Conservation (phyloP, 2,888 invertebrate genomes). For the Auanema sp. region DNA sequence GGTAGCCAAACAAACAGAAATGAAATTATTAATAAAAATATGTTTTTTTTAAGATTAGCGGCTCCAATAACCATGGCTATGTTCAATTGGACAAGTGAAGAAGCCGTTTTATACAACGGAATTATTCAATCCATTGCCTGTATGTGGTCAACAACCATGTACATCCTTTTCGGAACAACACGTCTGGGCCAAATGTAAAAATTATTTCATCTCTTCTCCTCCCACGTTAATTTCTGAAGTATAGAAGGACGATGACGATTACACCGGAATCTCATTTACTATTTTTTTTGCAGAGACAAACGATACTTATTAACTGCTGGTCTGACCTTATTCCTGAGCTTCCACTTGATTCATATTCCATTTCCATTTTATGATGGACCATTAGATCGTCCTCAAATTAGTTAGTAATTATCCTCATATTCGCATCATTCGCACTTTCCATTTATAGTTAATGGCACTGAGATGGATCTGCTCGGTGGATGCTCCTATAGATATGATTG, state of each 20-base stretch:
- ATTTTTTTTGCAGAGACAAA: constrained; percentile 25
- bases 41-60: constrained; percentile 21
- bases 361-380: constrained; percentile 35
- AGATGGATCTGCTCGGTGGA: constrained; percentile 20
- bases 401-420: constrained; percentile 12
- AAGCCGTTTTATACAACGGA: constrained; percentile 44
- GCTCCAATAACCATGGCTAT: constrained; percentile 42
- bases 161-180: constrained; percentile 31
- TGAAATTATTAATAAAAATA: too few relatives aligned
- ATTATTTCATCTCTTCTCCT: neutral
- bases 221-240: too few relatives aligned
- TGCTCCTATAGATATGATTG: constrained; percentile 34
- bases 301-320: constrained; percentile 36
- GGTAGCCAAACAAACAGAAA: neutral
- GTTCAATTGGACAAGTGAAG: constrained; percentile 42
- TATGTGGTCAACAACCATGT: constrained; percentile 26
- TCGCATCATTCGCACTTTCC: neutral
- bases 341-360: constrained; percentile 33
- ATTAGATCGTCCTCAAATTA: constrained; percentile 27
- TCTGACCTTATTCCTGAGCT: constrained; percentile 25
- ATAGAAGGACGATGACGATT: too few relatives aligned
- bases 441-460: constrained; percentile 1
- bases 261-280: too few relatives aligned
- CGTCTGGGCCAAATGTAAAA: constrained; percentile 24
- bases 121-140: constrained; percentile 35